Evolutionary conservation across 2,113 vertebrate species (phyloP).

Genomic region (Indri indri): DNA sequence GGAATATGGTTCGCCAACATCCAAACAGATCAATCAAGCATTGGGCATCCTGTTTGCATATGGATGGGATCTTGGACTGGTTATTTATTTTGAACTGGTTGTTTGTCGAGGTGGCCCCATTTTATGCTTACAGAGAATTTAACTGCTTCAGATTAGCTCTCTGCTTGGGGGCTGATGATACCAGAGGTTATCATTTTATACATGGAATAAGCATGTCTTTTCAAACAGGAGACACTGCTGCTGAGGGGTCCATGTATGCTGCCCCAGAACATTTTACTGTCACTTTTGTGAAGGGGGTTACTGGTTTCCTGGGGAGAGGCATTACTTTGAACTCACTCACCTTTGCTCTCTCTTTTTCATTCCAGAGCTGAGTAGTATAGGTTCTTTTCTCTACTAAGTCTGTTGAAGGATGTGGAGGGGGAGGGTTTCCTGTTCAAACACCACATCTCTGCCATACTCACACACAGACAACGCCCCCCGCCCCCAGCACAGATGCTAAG

Average conservation of each 20-base stretch:
- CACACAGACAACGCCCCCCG: not conserved
- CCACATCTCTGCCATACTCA: not conserved
- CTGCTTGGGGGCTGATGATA: not conserved
- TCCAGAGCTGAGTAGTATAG: not conserved
- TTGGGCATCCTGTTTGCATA: not conserved
- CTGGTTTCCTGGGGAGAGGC: not conserved
- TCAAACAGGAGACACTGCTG: not conserved
- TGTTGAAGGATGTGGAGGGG: not conserved
- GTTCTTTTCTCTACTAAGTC: not conserved
- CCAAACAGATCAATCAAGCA: not conserved
- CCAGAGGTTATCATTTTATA: not conserved
- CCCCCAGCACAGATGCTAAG: not conserved
- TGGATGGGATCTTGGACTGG: not conserved
- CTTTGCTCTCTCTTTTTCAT: not conserved
- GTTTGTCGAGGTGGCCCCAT: not conserved
- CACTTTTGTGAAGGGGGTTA: not conserved
- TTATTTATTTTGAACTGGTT: conserved; percentile 28
- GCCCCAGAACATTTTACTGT: not conserved
- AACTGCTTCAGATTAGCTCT: not conserved
- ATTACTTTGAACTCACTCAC: not conserved
- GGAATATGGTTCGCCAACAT: not conserved
- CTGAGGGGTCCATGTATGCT: not conserved
- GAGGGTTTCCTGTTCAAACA: not conserved
- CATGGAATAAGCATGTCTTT: not conserved
- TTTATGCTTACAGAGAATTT: not conserved